Base-by-base conservation (phyloP, 2,113 vertebrate genomes). In the Pandion haliaetus region DNA sequence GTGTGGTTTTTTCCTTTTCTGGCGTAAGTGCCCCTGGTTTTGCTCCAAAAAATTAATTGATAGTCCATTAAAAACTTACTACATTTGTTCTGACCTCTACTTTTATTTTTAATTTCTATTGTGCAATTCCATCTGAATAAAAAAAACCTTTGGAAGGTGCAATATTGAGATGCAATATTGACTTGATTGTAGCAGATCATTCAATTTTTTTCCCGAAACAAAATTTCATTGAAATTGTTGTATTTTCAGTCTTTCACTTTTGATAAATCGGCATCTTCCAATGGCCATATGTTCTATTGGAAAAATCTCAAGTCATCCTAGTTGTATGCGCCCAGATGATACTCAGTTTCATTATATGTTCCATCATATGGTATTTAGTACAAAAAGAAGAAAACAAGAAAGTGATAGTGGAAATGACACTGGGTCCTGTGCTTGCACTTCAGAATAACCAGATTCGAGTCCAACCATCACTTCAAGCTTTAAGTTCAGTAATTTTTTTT, bases 241-340 rank as follows among this genome's bases (percentile, higher is more conserved):
- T 95, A 76, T 93, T 95, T 96, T 96, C 91, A 87, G 65, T 45
- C 54, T 90, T 85, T 95, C 86, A 50, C 83, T 93, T 96, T 83
- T 93, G 94, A 95, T 89, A 95, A 97, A 95, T 94, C 74, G 11
- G 49, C 95, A 91, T 96, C 91, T 95, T 96, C 95, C 93, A 79
- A 19, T 82, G 73, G 89, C 91, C 96, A 95, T 97, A 95, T 97
- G 97, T 95, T 96, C 86, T 90, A 66, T 88, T 96, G 95, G 96
- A 97, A 95, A 73, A 93, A 34, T 92, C 88, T 96, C 97, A 97
- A 96, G 93, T 55, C 62, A 1, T 94, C 85, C 72, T 96, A 50
- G 85, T 95, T 86, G 82, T 92, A 34, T 73, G 80, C 85, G 93
- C 95, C 90, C 93, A 97, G 93, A 96, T 96, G 94, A 96, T 92